Evolutionary conservation across 2,888 invertebrate genomes (phyloP).

Genomic region (Augiades crinisus): DNA sequence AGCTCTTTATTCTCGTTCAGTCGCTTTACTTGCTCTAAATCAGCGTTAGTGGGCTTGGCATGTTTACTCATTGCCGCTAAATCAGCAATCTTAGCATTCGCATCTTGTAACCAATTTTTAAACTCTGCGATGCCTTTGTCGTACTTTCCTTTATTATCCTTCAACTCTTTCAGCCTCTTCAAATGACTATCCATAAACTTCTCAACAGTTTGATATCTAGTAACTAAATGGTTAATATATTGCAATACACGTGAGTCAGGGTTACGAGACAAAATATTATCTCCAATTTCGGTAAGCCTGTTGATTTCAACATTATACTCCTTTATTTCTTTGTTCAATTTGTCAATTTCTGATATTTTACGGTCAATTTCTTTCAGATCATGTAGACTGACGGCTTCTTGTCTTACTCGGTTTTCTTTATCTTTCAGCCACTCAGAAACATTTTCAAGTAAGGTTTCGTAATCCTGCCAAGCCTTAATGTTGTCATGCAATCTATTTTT

Average conservation of each 20-base stretch:
- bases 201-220: conserved; percentile 87
- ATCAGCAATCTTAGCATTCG: conserved; percentile 87
- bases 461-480: conserved; percentile 89
- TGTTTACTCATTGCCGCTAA: conserved; percentile 88
- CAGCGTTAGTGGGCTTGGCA: conserved; percentile 88
- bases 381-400: conserved; percentile 87
- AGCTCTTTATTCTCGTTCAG: conserved; percentile 88
- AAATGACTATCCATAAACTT: conserved; percentile 87
- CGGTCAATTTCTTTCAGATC: conserved; percentile 85
- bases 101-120: conserved; percentile 89
- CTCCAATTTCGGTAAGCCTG: conserved; percentile 85
- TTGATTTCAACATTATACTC: conserved; percentile 85
- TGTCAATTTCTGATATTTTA: conserved; percentile 85
- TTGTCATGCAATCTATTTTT: conserved; percentile 85
- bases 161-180: conserved; percentile 86
- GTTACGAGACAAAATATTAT: conserved; percentile 87
- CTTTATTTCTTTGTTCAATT: conserved; percentile 83
- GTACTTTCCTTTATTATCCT: conserved; percentile 86
- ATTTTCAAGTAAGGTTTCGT: conserved; percentile 88
- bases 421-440: conserved; percentile 90
- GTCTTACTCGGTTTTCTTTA: conserved; percentile 87
- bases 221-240: conserved; percentile 88
- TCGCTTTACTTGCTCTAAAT: conserved; percentile 88
- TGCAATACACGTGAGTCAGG: conserved; percentile 92
- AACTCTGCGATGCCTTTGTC: conserved; percentile 84